A percentile compares a stretch with the other conserved stretches of the same genome.
Conservation (phyloP, 2,888 invertebrate species). For the Galerucella calmariensis region DNA sequence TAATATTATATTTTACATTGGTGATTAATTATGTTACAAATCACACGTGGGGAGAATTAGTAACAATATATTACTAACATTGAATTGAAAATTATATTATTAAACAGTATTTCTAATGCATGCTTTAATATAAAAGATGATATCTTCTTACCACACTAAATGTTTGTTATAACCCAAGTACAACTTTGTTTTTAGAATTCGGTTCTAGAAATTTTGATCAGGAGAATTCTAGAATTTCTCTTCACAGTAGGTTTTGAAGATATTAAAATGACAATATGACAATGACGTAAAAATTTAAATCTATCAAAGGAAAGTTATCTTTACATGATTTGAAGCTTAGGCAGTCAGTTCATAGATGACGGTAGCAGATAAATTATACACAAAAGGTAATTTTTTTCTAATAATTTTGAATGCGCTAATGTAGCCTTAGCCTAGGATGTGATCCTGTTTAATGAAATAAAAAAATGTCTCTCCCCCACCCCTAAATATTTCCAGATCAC, state of each 20-base stretch:
- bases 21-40: slow-evolving; percentile 8
- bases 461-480: too few species aligned
- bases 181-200: background rate
- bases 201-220: background rate
- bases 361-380: background rate
- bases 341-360: background rate
- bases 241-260: background rate
- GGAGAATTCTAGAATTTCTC: slow-evolving; percentile 1
- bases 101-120: background rate
- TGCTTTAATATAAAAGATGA: background rate
- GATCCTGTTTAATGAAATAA: too few species aligned
- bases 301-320: background rate
- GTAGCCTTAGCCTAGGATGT: too few species aligned
- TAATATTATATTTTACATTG: background rate
- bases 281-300: background rate
- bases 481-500: too few species aligned
- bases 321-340: background rate
- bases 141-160: background rate
- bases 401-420: too few species aligned
- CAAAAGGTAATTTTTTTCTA: too few species aligned
- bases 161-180: background rate
- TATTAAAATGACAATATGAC: background rate
- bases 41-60: slow-evolving; percentile 13
- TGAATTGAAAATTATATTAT: background rate
- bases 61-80: slow-evolving; percentile 9